These are phyloP conservation scores for Empis livida DNA, from an alignment of 2,888 invertebrate species.

Conservation along the genomic window DNA sequence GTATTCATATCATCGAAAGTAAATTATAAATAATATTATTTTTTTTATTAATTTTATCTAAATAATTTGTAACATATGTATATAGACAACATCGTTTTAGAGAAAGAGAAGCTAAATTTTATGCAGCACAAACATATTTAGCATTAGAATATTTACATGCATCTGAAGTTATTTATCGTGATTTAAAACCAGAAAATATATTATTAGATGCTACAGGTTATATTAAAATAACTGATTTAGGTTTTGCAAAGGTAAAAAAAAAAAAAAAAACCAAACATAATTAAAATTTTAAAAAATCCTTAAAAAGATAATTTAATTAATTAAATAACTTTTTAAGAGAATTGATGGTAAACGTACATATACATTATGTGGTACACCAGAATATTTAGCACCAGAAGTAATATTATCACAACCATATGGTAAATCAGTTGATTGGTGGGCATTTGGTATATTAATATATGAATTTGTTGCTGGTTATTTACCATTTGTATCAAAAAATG, in stretches of 20 bases:
- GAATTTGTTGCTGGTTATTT: slow-evolving; percentile 90
- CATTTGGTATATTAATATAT: slow-evolving; percentile 74
- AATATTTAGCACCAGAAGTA: slow-evolving; percentile 90
- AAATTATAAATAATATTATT: slow-evolving; percentile 20
- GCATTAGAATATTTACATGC: slow-evolving; percentile 86
- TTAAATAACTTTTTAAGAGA: slow-evolving; percentile 65
- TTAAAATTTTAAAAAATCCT: too few species aligned
- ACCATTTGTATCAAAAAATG: slow-evolving; percentile 57
- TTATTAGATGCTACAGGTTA: slow-evolving; percentile 67
- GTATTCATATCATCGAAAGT: slow-evolving; percentile 57
- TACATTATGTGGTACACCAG: slow-evolving; percentile 93
- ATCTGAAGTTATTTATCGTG: slow-evolving; percentile 76
- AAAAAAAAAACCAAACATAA: too few species aligned
- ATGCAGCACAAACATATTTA: slow-evolving; percentile 79
- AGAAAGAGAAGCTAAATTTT: slow-evolving; percentile 74
- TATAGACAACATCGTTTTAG: slow-evolving; percentile 43
- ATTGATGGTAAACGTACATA: slow-evolving; percentile 66
- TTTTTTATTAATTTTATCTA: neutral
- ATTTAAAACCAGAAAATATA: slow-evolving; percentile 87
- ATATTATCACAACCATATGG: slow-evolving; percentile 88
- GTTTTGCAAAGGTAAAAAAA: slow-evolving; percentile 69
- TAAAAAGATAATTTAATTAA: too few species aligned
- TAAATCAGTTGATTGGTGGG: slow-evolving; percentile 94
- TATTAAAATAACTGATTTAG: slow-evolving; percentile 84
- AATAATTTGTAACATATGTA: neutral